Conservation (phyloP, 2,797 vertebrate genomes). For the Gadopsis bispinosus region DNA sequence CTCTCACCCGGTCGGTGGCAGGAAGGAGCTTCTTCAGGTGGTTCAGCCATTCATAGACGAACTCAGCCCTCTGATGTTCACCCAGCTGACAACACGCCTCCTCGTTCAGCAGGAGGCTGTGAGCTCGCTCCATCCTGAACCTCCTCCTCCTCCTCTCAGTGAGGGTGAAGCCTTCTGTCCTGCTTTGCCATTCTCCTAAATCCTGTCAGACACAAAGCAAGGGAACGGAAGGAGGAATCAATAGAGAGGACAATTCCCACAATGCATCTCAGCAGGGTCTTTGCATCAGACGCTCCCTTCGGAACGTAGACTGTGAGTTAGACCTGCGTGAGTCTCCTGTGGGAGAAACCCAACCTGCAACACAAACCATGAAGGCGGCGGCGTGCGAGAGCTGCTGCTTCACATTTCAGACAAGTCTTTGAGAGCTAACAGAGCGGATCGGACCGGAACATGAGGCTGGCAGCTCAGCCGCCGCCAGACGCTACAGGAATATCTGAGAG, state of each 20-base stretch:
- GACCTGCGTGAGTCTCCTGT: background rate
- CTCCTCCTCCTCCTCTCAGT: slow-evolving; percentile 33
- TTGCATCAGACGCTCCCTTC: background rate
- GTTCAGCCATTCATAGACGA: slow-evolving; percentile 91
- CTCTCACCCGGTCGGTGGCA: slow-evolving; percentile 50
- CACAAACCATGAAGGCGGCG: background rate
- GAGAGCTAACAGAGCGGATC: slow-evolving; percentile 14
- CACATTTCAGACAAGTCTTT: background rate
- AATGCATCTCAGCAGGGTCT: background rate
- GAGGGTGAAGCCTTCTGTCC: background rate
- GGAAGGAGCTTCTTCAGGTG: slow-evolving; percentile 85
- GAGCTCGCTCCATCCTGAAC: slow-evolving; percentile 87
- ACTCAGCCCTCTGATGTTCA: slow-evolving; percentile 89
- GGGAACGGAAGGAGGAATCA: background rate
- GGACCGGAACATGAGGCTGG: slow-evolving; percentile 7
- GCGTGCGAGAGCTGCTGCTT: background rate
- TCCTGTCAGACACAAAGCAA: slow-evolving; percentile 11
- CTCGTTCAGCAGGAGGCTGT: slow-evolving; percentile 90
- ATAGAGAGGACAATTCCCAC: background rate
- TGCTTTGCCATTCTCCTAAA: slow-evolving; percentile 28
- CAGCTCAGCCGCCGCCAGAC: background rate
- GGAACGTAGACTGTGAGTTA: too few relatives aligned
- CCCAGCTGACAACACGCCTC: slow-evolving; percentile 83
- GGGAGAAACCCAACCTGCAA: slow-evolving; percentile 12
- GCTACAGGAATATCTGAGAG: slow-evolving; percentile 7